These are phyloP conservation scores for Chloromyia formosa DNA, from an alignment of 2,888 invertebrate genomes.

Conservation along the genomic window DNA sequence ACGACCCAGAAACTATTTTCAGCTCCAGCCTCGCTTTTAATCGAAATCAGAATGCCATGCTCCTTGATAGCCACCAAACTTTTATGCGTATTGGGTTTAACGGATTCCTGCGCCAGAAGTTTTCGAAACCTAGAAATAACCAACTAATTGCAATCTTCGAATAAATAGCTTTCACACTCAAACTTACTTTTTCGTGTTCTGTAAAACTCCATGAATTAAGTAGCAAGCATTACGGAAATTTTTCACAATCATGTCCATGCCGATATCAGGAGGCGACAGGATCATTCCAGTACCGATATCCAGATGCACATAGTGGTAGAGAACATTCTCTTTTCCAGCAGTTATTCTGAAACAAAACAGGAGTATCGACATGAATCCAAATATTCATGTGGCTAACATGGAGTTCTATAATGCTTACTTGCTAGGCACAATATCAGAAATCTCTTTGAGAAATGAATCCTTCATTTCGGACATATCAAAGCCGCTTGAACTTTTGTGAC, in stretches of 20 bases:
- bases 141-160: background rate
- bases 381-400: background rate
- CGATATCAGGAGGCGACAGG: slow-evolving; percentile 68
- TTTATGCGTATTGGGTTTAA: slow-evolving; percentile 57
- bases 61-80: slow-evolving; percentile 84
- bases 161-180: background rate
- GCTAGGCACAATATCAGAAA: slow-evolving; percentile 67
- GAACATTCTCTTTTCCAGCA: slow-evolving; percentile 74
- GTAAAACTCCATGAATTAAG: slow-evolving; percentile 76
- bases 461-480: slow-evolving; percentile 76
- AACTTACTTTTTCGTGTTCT: slow-evolving; percentile 71
- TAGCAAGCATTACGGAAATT: slow-evolving; percentile 78
- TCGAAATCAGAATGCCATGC: slow-evolving; percentile 78
- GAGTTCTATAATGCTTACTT: slow-evolving; percentile 45
- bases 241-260: slow-evolving; percentile 69
- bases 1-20: slow-evolving; percentile 80
- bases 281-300: slow-evolving; percentile 77
- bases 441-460: slow-evolving; percentile 75
- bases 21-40: slow-evolving; percentile 60
- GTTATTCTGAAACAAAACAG: slow-evolving; percentile 67
- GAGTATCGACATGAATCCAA: background rate
- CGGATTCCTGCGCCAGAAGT: slow-evolving; percentile 63
- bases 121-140: slow-evolving; percentile 49
- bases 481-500: slow-evolving; percentile 71
- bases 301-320: slow-evolving; percentile 80